Evolutionary conservation across 2,888 invertebrate genomes (phyloP).

Genomic region (Odiellus spinosus): DNA sequence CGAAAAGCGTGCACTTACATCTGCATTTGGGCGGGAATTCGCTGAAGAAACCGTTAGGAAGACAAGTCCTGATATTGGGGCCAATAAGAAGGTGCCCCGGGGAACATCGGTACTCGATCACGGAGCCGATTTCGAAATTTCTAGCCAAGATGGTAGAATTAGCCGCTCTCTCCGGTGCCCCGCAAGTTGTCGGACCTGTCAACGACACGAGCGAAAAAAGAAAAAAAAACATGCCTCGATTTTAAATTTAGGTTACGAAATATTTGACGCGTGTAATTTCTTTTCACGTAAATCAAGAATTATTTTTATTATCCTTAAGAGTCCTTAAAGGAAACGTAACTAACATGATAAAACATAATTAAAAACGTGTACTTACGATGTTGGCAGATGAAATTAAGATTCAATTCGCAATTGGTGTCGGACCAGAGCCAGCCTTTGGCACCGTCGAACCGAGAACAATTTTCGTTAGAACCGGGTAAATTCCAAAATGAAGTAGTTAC

Average conservation of each 20-base stretch:
- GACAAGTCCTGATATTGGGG: slow-evolving; percentile 61
- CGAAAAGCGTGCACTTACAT: too few relatives aligned
- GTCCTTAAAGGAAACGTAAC: neutral
- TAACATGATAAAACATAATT: neutral
- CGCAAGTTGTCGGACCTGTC: slow-evolving; percentile 72
- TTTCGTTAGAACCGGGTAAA: slow-evolving; percentile 57
- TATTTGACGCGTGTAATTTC: neutral
- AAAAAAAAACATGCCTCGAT: too few relatives aligned
- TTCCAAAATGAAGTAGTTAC: slow-evolving; percentile 85
- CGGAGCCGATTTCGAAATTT: slow-evolving; percentile 61
- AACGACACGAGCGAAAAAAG: too few relatives aligned
- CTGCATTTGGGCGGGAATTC: slow-evolving; percentile 86
- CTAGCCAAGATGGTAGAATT: slow-evolving; percentile 71
- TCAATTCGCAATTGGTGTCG: slow-evolving; percentile 68
- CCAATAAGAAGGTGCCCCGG: slow-evolving; percentile 73
- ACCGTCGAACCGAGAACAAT: slow-evolving; percentile 78
- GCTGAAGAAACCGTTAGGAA: slow-evolving; percentile 81
- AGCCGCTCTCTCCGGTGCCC: slow-evolving; percentile 78
- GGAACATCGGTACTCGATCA: slow-evolving; percentile 68
- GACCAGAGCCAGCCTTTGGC: slow-evolving; percentile 91
- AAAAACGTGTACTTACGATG: slow-evolving; percentile 51
- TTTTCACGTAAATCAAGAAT: too few relatives aligned
- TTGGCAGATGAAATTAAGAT: slow-evolving; percentile 79
- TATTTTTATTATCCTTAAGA: neutral
- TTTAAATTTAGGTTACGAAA: slow-evolving; percentile 6